Evolutionary conservation across 2,113 vertebrate genomes (phyloP), one percentile per base, ranked within the genome.

Genomic region (Rostratula benghalensis): DNA sequence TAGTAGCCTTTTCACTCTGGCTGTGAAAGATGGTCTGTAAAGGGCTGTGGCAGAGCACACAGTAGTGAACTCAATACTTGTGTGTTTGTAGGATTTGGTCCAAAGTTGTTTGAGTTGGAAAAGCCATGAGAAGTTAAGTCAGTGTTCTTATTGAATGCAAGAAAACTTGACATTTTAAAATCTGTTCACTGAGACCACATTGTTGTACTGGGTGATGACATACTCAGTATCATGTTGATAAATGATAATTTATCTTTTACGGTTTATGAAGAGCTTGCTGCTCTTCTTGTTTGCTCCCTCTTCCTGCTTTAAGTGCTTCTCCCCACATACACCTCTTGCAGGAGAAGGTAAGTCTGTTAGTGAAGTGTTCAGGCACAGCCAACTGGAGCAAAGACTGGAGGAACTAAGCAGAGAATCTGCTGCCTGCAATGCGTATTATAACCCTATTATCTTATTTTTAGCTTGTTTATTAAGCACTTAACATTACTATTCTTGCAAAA

Each of bases 11-110:
- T 90, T 80, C 5, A 0, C 46, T 39, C 68, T 43, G 76, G 51
- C 79, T 83, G 64, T 95, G 93, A 95, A 94, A 91, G 92, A 83
- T 96, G 6, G 59, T 63, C 76, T 94, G 67, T 94, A 92, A 68
- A 74, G 67, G 50, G n/a, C 76, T 63, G 67, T 45, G 65, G 54
- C 61, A 81, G 68, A 73, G 68, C 46, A 50, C 20, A 33, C 68
- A 67, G 92, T 41, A 35, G 59, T 23, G 46, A 74, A 54, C 75
- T 85, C 59, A 63, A 1, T 35, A 10, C 45, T 73, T 37, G 11
- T 31, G 51, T 88, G 59, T 80, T 39, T 31, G 75, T 73, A 74
- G 64, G 80, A 35, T 37, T 56, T 54, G 51, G 39, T 68, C 73
- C 75, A 77, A 92, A 83, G 75, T 51, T 65, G 54, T 90, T 63